Base-by-base conservation (phyloP, 2,888 invertebrate species). In the Brassicogethes aeneus region DNA sequence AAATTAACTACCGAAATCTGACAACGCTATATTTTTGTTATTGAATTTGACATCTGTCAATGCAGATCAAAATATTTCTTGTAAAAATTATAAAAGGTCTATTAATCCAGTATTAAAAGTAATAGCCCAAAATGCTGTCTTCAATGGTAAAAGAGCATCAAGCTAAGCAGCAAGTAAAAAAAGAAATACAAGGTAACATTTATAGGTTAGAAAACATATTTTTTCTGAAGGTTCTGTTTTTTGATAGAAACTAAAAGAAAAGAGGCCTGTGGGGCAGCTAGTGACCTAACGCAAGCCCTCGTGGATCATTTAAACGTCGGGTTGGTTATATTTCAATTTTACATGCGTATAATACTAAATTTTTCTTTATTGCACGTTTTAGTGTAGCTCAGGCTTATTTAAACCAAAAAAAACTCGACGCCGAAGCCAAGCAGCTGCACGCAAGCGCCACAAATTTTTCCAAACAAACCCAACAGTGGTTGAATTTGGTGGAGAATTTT, bases 301-400 rank as follows among this genome's bases (percentile, higher is more conserved):
- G 96, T 97, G 0, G 96, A 97, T 68, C 95, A 97, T 66, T 74
- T 99, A 15, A 99, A 99, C 75, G 91, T 95, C 53, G 95, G 96
- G 95, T 95, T 74, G 70, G 73, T 36, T 15, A n/a, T n/a, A n/a
- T n/a, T n/a, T n/a, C n/a, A n/a, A n/a, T 40, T 3, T n/a, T n/a
- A 5, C 3, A 17, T 14, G 3, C 16, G 7, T 12, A 13, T 23
- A 17, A 16, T 16, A 13, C 13, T 33, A 7, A 8, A 13, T 37
- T 34, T 37, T 39, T n/a, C 30, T 16, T 34, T 23, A 23, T 12
- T 38, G 12, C 14, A 16, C 44, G 40, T 70, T 72, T 48, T 68
- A 92, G 95, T 8, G 96, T 97, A 2, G 94, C 97, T 0, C 95
- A 96, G 70, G 97, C 99, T 0, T 99, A 99, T 66, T 74, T 96